Conservation (phyloP, 2,797 vertebrate species). For the Crotalus adamanteus region DNA sequence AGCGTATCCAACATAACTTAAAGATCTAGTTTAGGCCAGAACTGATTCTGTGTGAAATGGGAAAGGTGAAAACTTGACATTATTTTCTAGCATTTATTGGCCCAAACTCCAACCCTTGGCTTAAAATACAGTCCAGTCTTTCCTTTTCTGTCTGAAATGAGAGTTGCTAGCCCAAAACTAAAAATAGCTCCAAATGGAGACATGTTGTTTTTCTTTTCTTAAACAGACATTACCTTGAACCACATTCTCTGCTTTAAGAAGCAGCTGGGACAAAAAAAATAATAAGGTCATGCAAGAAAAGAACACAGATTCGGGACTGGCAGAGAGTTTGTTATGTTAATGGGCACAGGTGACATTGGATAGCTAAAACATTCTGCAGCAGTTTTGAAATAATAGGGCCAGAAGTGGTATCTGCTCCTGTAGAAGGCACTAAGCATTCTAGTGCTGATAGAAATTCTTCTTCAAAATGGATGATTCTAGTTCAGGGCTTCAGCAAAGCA, state of each 20-base stretch:
- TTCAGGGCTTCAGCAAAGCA: background rate
- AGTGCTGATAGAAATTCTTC: background rate
- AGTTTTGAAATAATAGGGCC: background rate
- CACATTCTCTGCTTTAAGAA: background rate
- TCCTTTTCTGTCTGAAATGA: background rate
- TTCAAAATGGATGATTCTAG: background rate
- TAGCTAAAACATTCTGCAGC: background rate
- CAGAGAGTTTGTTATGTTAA: background rate
- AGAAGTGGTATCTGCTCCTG: background rate
- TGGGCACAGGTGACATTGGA: background rate
- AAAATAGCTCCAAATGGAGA: background rate
- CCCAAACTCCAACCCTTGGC: background rate
- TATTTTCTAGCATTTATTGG: background rate
- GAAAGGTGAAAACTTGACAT: background rate
- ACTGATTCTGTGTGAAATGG: background rate
- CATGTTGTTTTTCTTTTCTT: background rate
- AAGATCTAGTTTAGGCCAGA: background rate
- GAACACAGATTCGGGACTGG: background rate
- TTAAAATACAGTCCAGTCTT: background rate
- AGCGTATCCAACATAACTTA: background rate
- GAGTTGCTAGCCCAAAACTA: background rate
- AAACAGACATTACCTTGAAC: background rate
- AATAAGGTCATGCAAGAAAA: background rate
- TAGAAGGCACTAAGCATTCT: background rate
- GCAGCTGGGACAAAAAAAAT: background rate